Evolutionary conservation across 2,888 invertebrate genomes (phyloP).

Genomic region (Amblyjoppa fuscipennis): DNA sequence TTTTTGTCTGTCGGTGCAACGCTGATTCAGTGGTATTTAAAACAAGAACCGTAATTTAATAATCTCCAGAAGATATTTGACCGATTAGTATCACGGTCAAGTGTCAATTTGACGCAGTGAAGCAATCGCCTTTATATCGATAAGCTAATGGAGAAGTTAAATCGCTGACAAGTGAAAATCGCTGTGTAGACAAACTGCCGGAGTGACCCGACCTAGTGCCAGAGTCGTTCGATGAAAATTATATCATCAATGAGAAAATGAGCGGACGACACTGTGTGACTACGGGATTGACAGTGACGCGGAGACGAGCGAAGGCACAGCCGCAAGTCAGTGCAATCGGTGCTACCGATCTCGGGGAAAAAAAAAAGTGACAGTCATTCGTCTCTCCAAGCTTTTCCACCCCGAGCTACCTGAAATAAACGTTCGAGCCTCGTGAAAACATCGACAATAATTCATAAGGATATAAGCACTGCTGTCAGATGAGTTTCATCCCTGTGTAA

Average conservation of each 20-base stretch:
- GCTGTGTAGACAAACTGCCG: neutral
- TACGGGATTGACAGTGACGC: constrained; percentile 58
- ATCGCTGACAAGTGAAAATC: constrained; percentile 15
- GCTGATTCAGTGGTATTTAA: neutral
- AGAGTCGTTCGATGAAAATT: constrained; percentile 65
- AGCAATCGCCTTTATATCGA: neutral
- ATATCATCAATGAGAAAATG: constrained; percentile 64
- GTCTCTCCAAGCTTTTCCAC: constrained; percentile 46
- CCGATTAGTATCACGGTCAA: neutral
- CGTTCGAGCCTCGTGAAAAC: constrained; percentile 9
- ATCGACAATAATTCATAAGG: constrained; percentile 42
- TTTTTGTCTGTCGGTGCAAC: neutral
- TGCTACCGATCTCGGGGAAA: constrained; percentile 73
- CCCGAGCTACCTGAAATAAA: constrained; percentile 3
- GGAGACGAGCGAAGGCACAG: constrained; percentile 14
- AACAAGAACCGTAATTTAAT: neutral
- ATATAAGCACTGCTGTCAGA: constrained; percentile 38
- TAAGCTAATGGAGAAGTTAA: neutral
- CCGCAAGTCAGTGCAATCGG: constrained; percentile 67
- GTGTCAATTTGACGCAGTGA: neutral
- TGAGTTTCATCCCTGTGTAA: constrained; percentile 32
- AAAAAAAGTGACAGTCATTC: constrained; percentile 76
- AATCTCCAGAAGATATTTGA: no score
- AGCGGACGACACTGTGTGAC: constrained; percentile 25
- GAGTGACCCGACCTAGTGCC: constrained; percentile 12